Conservation (phyloP, 2,113 vertebrate species). For the Bagarius yarrelli region DNA sequence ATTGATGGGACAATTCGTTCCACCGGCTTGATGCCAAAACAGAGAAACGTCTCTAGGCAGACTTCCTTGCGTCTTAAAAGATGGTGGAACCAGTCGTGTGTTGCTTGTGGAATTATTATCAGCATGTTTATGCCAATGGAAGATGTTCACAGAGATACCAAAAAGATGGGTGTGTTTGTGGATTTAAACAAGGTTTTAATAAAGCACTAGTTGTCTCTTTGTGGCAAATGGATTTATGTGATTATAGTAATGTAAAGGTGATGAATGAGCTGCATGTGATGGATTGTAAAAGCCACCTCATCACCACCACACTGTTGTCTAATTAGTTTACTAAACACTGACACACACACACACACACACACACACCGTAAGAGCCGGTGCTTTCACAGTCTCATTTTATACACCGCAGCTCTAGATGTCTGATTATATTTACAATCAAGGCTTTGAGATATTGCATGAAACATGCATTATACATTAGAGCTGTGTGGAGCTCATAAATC, state of each 20-base stretch:
- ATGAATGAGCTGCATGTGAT: not conserved
- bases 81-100: too few species aligned
- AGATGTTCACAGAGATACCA: not conserved
- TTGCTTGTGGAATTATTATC: too few species aligned
- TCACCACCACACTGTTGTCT: not conserved
- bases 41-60: too few species aligned
- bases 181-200: not conserved
- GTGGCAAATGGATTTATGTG: not conserved
- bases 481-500: not conserved
- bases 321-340: not conserved
- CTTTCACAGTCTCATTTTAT: not conserved
- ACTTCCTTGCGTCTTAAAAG: too few species aligned
- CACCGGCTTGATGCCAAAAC: too few species aligned
- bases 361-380: not conserved
- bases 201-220: not conserved
- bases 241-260: not conserved
- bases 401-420: not conserved
- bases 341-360: not conserved
- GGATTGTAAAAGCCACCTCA: not conserved
- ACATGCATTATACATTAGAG: not conserved
- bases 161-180: not conserved
- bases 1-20: too few species aligned
- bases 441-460: not conserved
- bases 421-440: not conserved
- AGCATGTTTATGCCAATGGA: not conserved